phyloP scores from a whole-genome alignment of 30 jellyfish, hydroid and myxozoan species.

The Rhopilema esculentum region DNA sequence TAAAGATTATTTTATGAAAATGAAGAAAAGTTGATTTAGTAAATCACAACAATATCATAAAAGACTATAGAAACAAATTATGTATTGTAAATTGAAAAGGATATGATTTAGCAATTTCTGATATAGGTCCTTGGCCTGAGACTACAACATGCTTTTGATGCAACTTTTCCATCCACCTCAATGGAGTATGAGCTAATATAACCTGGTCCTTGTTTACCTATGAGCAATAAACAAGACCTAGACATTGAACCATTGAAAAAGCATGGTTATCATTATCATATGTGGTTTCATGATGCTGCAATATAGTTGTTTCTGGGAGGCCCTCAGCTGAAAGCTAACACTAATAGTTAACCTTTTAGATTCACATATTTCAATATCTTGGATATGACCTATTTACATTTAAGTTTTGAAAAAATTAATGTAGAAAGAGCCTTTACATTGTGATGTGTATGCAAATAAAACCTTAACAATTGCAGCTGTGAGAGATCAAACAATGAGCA shows the following conservation, averaged over 20 bases:
- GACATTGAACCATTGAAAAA: not conserved
- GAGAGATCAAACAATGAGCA: too few species aligned
- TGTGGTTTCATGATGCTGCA: too few species aligned
- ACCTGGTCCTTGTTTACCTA: slow-evolving; percentile 85
- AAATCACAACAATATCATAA: not conserved
- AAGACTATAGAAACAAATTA: not conserved
- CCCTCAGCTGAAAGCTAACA: too few species aligned
- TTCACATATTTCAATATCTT: too few species aligned
- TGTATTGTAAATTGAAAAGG: slow-evolving; percentile 21
- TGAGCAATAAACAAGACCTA: slow-evolving; percentile 3
- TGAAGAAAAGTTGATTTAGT: not conserved
- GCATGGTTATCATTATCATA: too few species aligned
- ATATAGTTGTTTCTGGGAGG: too few species aligned
- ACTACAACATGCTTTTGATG: slow-evolving; percentile 95
- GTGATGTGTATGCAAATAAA: too few species aligned
- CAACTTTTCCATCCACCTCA: slow-evolving; percentile 72
- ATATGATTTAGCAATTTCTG: slow-evolving; percentile 89
- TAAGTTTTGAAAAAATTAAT: too few species aligned
- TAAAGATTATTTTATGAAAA: slow-evolving; percentile 9
- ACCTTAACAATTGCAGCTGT: too few species aligned
- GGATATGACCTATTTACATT: too few species aligned
- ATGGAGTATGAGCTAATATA: slow-evolving; percentile 91
- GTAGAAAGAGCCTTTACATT: too few species aligned
- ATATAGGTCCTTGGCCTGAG: slow-evolving; percentile 96
- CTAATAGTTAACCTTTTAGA: too few species aligned